phyloP scores from a whole-genome alignment of 2,888 invertebrate species.

The Willowsia nigromaculata region DNA sequence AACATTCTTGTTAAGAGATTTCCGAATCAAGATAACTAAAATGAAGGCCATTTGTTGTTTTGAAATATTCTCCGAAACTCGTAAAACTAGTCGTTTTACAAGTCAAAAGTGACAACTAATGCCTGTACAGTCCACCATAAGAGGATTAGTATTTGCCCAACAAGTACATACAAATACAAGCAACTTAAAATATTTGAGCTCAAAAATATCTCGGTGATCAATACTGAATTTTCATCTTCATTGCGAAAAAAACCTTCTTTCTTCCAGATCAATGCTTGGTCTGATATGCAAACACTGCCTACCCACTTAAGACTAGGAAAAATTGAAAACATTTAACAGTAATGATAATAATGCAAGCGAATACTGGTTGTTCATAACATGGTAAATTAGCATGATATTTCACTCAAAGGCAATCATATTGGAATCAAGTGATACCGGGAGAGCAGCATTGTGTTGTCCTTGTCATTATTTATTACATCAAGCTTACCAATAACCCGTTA shows the following conservation, averaged over 20 bases:
- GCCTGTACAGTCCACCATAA: conserved; percentile 54
- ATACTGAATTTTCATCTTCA: conserved; percentile 46
- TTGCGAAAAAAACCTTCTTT: conserved; percentile 12
- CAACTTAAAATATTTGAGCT: not conserved
- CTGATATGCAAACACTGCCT: not conserved
- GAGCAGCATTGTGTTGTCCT: conserved; percentile 5
- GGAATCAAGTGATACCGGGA: no score
- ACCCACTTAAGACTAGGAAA: not conserved
- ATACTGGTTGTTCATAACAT: not conserved
- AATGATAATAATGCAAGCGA: not conserved
- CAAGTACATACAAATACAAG: conserved; percentile 38
- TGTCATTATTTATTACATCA: not conserved
- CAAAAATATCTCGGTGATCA: conserved; percentile 55
- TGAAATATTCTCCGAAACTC: conserved; percentile 67
- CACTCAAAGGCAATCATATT: not conserved
- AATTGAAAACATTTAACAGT: not conserved
- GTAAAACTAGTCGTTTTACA: conserved; percentile 70
- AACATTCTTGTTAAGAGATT: conserved; percentile 67
- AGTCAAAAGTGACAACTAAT: conserved; percentile 70
- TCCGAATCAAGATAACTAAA: conserved; percentile 67
- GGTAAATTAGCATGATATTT: not conserved
- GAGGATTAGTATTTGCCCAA: conserved; percentile 63
- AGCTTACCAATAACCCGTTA: not conserved
- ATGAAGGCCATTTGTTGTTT: conserved; percentile 69
- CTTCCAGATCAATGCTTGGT: not conserved